Evolutionary conservation across 2,113 vertebrate genomes (phyloP).

Genomic region (Sialia sialis): DNA sequence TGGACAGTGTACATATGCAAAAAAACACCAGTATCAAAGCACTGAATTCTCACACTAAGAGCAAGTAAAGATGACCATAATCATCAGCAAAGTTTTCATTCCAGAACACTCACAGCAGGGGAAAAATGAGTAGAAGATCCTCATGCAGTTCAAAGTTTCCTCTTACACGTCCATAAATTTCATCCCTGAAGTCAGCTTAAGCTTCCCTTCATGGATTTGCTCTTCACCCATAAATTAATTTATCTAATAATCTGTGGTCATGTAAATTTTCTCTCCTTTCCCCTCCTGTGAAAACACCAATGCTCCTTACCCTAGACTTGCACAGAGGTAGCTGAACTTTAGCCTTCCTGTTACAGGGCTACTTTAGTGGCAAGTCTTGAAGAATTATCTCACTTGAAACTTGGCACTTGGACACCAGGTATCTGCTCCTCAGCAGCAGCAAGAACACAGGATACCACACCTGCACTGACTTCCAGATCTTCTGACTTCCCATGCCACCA

Average conservation of each 20-base stretch:
- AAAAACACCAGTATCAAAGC: constrained; percentile 36
- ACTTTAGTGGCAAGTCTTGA: neutral
- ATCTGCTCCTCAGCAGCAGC: neutral
- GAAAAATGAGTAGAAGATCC: rapidly evolving
- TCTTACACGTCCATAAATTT: neutral
- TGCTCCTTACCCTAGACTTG: neutral
- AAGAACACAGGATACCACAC: neutral
- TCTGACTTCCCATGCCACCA: neutral
- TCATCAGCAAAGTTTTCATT: neutral
- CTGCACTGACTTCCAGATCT: neutral
- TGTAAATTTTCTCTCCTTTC: neutral
- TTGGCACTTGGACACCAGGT: neutral
- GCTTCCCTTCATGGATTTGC: neutral
- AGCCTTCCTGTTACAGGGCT: neutral
- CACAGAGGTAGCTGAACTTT: neutral
- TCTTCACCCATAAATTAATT: neutral
- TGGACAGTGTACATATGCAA: neutral
- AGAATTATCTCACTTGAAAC: neutral
- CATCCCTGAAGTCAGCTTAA: neutral
- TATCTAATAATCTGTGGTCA: neutral
- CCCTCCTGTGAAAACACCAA: neutral
- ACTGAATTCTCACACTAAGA: neutral
- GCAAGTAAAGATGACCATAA: neutral
- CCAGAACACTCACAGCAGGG: neutral
- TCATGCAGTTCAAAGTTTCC: neutral